Evolutionary conservation across 2,113 vertebrate species (phyloP).

Genomic region (Typhlomys cinereus): DNA sequence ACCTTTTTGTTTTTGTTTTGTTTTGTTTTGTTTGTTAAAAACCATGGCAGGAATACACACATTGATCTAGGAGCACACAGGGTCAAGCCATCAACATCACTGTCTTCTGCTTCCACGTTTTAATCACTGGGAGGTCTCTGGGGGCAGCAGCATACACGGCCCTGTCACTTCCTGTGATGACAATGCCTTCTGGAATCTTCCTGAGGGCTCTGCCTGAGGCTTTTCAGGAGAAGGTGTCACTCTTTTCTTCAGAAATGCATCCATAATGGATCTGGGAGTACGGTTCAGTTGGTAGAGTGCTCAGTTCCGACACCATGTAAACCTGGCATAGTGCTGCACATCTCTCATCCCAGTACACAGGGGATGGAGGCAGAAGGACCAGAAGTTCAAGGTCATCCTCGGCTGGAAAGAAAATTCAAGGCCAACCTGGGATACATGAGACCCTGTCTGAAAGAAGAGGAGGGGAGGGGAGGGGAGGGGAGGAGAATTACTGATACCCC

Average conservation of each 20-base stretch:
- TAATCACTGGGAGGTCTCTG: background rate
- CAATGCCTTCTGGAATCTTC: background rate
- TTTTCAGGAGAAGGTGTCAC: background rate
- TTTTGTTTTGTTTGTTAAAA: background rate
- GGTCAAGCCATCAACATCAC: background rate
- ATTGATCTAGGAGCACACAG: background rate
- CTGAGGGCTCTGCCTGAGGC: too few relatives aligned
- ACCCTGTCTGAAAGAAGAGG: background rate
- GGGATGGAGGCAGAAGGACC: background rate
- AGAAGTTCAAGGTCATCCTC: background rate
- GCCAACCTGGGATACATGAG: background rate
- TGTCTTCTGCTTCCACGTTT: background rate
- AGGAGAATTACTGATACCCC: too few relatives aligned
- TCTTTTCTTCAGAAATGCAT: background rate
- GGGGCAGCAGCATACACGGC: background rate
- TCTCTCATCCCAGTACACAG: background rate
- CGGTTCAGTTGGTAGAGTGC: too few relatives aligned
- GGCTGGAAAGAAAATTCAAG: background rate
- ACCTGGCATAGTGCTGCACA: too few relatives aligned
- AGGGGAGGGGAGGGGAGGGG: fast-evolving
- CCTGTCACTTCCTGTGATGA: background rate
- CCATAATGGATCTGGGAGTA: background rate
- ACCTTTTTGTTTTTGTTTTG: too few relatives aligned
- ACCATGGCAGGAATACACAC: background rate
- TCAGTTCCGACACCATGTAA: background rate